A percentile compares a stretch with the other conserved stretches of the same genome.
Evolutionary conservation across 2,888 invertebrate species (phyloP).

Genomic region (Tanaodytes sp.): DNA sequence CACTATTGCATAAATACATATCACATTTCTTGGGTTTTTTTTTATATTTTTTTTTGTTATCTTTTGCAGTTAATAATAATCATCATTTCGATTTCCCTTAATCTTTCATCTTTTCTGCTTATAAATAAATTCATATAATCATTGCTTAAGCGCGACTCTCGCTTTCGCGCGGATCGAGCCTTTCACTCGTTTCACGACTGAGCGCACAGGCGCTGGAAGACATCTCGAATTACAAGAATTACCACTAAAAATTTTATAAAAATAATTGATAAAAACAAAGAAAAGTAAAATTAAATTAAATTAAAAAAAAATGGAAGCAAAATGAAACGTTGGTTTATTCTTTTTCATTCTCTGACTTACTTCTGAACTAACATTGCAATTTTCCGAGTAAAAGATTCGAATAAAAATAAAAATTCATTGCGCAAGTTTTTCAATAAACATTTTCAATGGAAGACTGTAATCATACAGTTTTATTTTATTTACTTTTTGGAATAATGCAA

Average conservation of each 20-base stretch:
- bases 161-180: constrained; percentile 39
- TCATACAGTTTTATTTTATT: constrained; percentile 44
- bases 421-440: constrained; percentile 12
- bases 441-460: constrained; percentile 35
- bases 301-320: constrained; percentile 15
- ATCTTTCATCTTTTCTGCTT: constrained; percentile 33
- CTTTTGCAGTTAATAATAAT: constrained; percentile 24
- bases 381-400: no score
- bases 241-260: no score
- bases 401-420: neutral
- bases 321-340: constrained; percentile 3
- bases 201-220: constrained; percentile 43
- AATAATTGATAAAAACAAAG: no score
- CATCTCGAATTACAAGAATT: constrained; percentile 26
- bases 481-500: constrained; percentile 70
- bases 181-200: constrained; percentile 38
- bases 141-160: constrained; percentile 49
- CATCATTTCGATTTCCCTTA: constrained; percentile 29
- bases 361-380: no score
- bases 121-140: constrained; percentile 47
- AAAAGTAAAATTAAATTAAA: neutral
- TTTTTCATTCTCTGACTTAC: no score
- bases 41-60: constrained; percentile 14
- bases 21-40: constrained; percentile 41
- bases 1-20: constrained; percentile 48